Evolutionary conservation across 2,888 invertebrate species (phyloP), one percentile per base, ranked within the genome.

Genomic region (Phaonia tiefii): DNA sequence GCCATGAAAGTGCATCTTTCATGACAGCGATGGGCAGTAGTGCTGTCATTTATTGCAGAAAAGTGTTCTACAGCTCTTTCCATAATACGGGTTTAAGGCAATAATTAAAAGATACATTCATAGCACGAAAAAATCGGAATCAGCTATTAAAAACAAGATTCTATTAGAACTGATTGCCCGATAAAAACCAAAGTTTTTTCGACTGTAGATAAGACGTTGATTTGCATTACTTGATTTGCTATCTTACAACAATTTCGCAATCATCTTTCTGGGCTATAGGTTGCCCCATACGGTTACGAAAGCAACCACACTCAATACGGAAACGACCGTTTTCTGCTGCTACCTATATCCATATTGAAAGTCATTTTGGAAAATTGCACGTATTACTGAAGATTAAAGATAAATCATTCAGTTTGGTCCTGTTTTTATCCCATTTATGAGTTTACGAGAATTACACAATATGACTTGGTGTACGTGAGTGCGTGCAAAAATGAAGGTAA

Each of bases 321-420:
- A 72, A 60, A 70, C 70, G 56, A 54, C 1, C 11, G 63, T 63
- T 10, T n/a, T 22, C 20, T 20, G 60, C 31, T 11, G 7, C 2
- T 25, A 74, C 46, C 73, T 74, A 74, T 74, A 66, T 71, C 11
- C 58, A 7, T 51, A 71, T 54, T 69, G 54, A 42, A 69, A 54
- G 42, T 69, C 69, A 69, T 42, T 46, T 63, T 22, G 25, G 54
- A 13, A 46, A 74, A 71, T 58, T 60, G 58, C 74, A 77, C 77
- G 74, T 77, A 22, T 74, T 80, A 80, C 66, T 65, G 39, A 46
- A 70, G 60, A 71, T 42, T 77, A 51, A 74, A 60, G 66, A 31
- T 70, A 77, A 74, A 42, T 51, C 65, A 39, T 63, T 66, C 17
- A 51, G 74, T 63, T 39, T 13, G n/a, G 17, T 17, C 17, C 22